Base-by-base conservation (phyloP, 2,888 invertebrate species). In the Drosophila meridiana region DNA sequence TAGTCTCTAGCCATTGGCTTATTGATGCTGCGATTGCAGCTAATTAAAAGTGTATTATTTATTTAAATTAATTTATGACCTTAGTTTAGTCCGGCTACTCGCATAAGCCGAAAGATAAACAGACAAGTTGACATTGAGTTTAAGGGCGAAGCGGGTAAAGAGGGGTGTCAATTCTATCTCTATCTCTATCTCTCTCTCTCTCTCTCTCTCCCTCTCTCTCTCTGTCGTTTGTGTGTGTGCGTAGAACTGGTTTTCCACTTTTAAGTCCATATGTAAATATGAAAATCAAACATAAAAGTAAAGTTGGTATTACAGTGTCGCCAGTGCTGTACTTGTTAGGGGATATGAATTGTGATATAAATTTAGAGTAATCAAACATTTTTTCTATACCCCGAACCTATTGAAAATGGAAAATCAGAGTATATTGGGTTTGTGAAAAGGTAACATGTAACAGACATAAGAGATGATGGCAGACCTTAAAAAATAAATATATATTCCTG, bases 11-110 rank as follows among this genome's bases (percentile, higher is more conserved):
- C 47, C 38, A 20, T 42, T 42, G 42, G 30, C 28, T 47, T 45
- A 71, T 69, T 40, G 52, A 14, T 9, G 52, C 61, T 47, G 40
- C 45, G 40, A 57, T 28, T 52, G 63, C 70, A 90, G 85, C 87
- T 89, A 90, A 89, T 89, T 90, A 90, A 89, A 90, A 83, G 82
- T 72, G 76, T 78, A 89, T 89, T 88, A 89, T 78, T 87, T 87
- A 85, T 76, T 63, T 60, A 74, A 84, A 80, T 77, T 74, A 81
- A 85, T 88, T 84, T 82, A 82, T 78, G 83, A 72, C 42, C 59
- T 73, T 58, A 56, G 45, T 64, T 70, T 75, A 75, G 80, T 62
- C 74, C 74, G 53, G 68, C 69, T 53, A 81, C 74, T 69, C 60
- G 50, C 66, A 48, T 66, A 84, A 82, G 81, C 83, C 77, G 45